Evolutionary conservation across 2,888 invertebrate genomes (phyloP), one percentile per base, ranked within the genome.

Genomic region (Thereva unica): DNA sequence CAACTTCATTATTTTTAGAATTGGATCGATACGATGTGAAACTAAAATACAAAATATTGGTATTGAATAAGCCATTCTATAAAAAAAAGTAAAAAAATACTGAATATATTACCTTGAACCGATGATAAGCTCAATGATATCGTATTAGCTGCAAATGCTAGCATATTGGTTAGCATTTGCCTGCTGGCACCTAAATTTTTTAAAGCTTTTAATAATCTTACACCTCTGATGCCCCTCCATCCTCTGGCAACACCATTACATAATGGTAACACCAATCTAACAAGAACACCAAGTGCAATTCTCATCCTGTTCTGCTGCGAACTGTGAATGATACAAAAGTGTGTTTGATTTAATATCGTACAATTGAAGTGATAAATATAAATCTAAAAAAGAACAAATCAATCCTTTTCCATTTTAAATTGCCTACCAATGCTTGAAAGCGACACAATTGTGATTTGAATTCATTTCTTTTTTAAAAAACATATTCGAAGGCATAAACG

Each of bases 131-230:
- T 77, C 72, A 80, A 69, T 37, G 80, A 81, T 66, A 81, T 77
- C 4, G 77, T 79, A 68, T 80, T 81, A 9, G 80, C 80, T 3
- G 78, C 80, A 73, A 76, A 80, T 6, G 80, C 80, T 44, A 81
- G 70, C 69, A 80, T 69, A 72, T 79, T 79, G 59, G 79, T 76
- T 41, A 80, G 71, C 3, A 76, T 74, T 68, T 78, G 78, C 0
- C 79, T 76, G 52, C 79, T 80, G 50, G 76, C 74, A 41, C 75
- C 76, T 66, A 80, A 71, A 68, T 76, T 76, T 56, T 74, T 74
- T 10, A 80, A 71, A 5, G 76, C 75, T 35, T 74, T 75, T 52
- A 79, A 65, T 12, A 78, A 73, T 2, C 77, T 76, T 37, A 76
- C 77, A 72, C 77, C 78, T 4, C 79, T 74, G n/a, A 80, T 77